A percentile compares a stretch with the other conserved stretches of the same genome.
Conservation (phyloP, 2,113 vertebrate species). For the Zapornia atra region DNA sequence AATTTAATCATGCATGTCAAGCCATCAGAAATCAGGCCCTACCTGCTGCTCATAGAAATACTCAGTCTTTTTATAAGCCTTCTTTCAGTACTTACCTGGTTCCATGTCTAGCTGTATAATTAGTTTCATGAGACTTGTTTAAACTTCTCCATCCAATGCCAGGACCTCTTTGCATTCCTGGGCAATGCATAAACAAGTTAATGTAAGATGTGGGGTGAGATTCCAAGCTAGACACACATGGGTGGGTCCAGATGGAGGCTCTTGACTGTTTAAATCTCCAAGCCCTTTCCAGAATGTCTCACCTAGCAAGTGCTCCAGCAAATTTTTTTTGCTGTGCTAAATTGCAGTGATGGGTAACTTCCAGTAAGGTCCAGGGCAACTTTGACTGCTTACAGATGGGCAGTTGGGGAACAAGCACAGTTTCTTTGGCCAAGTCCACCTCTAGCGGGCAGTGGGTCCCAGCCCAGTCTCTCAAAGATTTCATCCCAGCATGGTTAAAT, state of each 20-base stretch:
- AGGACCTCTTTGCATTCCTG: background rate
- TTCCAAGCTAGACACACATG: background rate
- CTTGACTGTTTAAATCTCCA: background rate
- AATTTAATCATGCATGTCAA: background rate
- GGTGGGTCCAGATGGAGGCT: background rate
- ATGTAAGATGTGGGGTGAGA: background rate
- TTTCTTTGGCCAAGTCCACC: background rate
- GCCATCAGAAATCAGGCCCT: background rate
- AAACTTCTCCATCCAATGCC: background rate
- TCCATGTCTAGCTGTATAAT: background rate
- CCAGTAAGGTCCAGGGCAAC: background rate
- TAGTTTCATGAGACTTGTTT: background rate
- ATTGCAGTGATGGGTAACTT: background rate
- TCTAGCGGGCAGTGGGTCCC: rapidly evolving
- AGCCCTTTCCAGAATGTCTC: background rate
- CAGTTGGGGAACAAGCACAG: background rate
- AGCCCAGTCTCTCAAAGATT: background rate
- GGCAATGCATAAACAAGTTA: background rate
- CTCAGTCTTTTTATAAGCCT: background rate
- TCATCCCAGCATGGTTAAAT: background rate
- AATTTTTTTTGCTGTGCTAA: background rate
- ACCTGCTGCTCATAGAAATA: background rate
- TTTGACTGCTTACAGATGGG: background rate
- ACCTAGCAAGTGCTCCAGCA: background rate
- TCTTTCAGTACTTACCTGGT: background rate